Evolutionary conservation across 2,113 vertebrate species (phyloP), one percentile per base, ranked within the genome.

Genomic region (Coryphaenoides rupestris): DNA sequence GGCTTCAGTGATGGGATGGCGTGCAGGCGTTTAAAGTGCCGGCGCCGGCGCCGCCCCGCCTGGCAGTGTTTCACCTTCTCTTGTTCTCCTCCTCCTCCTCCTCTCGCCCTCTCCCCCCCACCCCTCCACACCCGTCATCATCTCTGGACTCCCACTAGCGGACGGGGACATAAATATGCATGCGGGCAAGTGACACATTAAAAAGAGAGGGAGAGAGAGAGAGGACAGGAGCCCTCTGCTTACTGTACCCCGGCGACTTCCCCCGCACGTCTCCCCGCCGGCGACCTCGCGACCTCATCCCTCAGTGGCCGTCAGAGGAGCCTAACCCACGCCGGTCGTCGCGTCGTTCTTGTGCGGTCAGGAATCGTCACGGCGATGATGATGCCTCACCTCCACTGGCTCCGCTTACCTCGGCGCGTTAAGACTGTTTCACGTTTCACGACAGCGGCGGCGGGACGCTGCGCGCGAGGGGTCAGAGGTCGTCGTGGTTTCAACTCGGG

Each of bases 131-230:
- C n/a, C n/a, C n/a, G n/a, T n/a, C n/a, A 45, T 19, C 33, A 21
- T 69, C 46, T 53, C 7, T 45, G 19, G 7, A 55, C 53, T 21
- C 58, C 33, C n/a, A 19, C 70, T 68, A 47, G 40, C 47, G 53
- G 13, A 12, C 70, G n/a, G n/a, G 22, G 19, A 65, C 65, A 55
- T 65, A 23, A 28, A 0, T 70, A 63, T 33, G 33, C 66, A 68
- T 65, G 66, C 75, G 63, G 54, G 72, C n/a, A n/a, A 77, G 78
- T 72, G 63, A 78, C 45, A 64, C 66, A 63, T 68, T 5, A 52
- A 68, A 72, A n/a, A n/a, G n/a, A n/a, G n/a, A n/a, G n/a, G n/a
- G n/a, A n/a, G n/a, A n/a, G n/a, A n/a, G n/a, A 58, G 55, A 60
- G 55, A 1, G 33, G 13, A 40, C 33, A 40, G 33, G 13, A 40